These are phyloP conservation scores for Antigone vipio DNA, from an alignment of 2,113 vertebrate species.

Conservation along the genomic window DNA sequence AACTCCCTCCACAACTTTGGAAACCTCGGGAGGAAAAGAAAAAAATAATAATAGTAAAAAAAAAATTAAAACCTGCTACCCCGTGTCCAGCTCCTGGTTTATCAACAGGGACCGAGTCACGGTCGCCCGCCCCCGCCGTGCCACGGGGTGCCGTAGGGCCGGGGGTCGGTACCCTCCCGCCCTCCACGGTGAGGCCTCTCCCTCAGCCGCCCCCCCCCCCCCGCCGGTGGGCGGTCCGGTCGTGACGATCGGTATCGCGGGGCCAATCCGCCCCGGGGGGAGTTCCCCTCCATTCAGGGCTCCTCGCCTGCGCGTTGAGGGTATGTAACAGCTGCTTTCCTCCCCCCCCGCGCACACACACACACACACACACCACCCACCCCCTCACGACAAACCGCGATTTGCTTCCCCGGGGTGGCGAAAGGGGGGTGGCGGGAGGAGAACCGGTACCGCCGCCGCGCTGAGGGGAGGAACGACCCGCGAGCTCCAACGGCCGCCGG, in stretches of 20 bases:
- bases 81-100: neutral
- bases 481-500: neutral
- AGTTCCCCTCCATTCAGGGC: constrained; percentile 70
- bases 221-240: neutral
- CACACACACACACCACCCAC: no score
- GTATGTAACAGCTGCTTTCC: constrained; percentile 76
- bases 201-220: neutral
- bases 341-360: no score
- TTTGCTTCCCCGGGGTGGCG: no score
- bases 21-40: neutral
- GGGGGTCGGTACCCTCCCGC: neutral
- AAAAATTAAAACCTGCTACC: neutral
- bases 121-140: neutral
- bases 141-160: neutral
- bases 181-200: neutral
- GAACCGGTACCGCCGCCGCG: no score
- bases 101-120: neutral
- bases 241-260: neutral
- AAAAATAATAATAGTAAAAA: no score
- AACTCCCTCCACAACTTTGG: neutral
- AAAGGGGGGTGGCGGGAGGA: neutral
- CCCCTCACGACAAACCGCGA: no score
- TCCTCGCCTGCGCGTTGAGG: constrained; percentile 65
- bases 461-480: neutral
- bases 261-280: constrained; percentile 67